phyloP scores from a whole-genome alignment of 2,797 vertebrate species.

The Mycteria americana region DNA sequence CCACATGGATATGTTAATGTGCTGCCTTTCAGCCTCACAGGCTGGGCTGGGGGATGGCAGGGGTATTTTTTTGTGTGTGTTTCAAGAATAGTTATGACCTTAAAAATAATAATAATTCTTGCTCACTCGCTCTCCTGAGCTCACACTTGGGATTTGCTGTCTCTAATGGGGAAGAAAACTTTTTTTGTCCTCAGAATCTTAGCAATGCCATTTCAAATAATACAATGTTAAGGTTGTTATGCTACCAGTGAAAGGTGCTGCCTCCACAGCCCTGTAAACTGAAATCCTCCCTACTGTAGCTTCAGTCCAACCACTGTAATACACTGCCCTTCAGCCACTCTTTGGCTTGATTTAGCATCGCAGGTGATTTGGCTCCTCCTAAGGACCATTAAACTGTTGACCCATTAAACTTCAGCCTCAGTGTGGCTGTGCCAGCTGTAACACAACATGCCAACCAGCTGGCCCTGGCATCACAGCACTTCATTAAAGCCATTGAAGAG shows the following conservation, averaged over 20 bases:
- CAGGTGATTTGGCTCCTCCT: background rate
- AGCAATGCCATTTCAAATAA: background rate
- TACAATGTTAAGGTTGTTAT: background rate
- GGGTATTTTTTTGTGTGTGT: background rate
- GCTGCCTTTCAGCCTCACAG: background rate
- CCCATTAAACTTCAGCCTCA: background rate
- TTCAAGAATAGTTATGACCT: background rate
- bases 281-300: background rate
- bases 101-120: background rate
- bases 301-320: background rate
- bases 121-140: background rate
- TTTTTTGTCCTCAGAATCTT: background rate
- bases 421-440: background rate
- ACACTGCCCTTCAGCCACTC: background rate
- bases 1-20: background rate
- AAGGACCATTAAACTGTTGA: constrained; percentile 13
- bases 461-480: background rate
- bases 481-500: background rate
- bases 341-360: background rate
- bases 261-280: background rate
- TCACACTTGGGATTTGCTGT: background rate
- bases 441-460: background rate
- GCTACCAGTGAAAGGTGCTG: background rate
- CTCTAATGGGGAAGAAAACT: background rate
- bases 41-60: background rate